Percentiles rank a stretch among this genome's conserved stretches.
Evolutionary conservation across 2,113 vertebrate species (phyloP).

Genomic region (Alligator sinensis): DNA sequence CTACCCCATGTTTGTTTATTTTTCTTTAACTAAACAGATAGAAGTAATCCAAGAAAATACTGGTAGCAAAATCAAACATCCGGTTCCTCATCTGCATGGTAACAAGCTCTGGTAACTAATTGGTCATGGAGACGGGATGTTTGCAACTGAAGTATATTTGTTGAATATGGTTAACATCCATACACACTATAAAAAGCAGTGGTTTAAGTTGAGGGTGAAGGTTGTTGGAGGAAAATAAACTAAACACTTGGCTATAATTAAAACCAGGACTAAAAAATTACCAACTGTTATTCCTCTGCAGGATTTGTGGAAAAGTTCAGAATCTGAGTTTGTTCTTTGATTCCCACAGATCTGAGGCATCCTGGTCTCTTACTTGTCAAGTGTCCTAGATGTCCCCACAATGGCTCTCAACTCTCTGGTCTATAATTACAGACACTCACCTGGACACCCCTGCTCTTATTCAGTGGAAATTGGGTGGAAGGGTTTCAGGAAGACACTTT

Average conservation of each 20-base stretch:
- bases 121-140: conserved; percentile 64
- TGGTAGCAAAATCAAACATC: conserved; percentile 72
- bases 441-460: background rate
- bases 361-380: background rate
- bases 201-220: conserved; percentile 58
- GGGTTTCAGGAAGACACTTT: background rate
- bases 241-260: conserved; percentile 73
- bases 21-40: conserved; percentile 72
- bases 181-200: conserved; percentile 77
- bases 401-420: background rate
- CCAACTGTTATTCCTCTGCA: conserved; percentile 37
- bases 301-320: conserved; percentile 48
- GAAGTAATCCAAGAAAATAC: conserved; percentile 74
- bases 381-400: background rate
- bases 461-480: fast-evolving
- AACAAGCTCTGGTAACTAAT: conserved; percentile 40
- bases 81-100: conserved; percentile 31
- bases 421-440: background rate
- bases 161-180: conserved; percentile 74
- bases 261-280: conserved; percentile 58
- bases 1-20: conserved; percentile 67
- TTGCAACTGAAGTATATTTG: conserved; percentile 80
- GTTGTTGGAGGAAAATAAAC: conserved; percentile 62
- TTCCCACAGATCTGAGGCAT: conserved; percentile 39
- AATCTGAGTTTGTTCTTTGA: background rate